A percentile compares a stretch with the other conserved stretches of the same genome.
These are phyloP conservation scores for Pangasius djambal DNA, from an alignment of 2,797 vertebrate species.

Conservation along the genomic window DNA sequence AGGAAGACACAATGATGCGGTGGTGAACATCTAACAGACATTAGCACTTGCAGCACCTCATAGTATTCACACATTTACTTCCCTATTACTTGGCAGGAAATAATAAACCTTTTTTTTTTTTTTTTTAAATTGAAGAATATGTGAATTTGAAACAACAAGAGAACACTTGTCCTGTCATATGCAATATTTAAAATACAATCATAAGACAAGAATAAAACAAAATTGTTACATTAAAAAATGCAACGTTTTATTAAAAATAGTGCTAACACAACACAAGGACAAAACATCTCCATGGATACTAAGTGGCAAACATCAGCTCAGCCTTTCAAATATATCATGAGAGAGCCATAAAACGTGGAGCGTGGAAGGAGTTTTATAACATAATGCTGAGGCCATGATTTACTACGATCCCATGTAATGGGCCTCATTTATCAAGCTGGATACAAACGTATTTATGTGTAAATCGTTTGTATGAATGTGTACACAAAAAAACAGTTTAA, in stretches of 20 bases:
- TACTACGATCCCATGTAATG: not conserved
- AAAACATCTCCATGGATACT: not conserved
- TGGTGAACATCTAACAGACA: not conserved
- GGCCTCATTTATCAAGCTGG: not conserved
- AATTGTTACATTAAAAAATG: not conserved
- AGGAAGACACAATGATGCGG: not conserved
- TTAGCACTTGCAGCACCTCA: not conserved
- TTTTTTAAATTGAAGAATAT: not conserved
- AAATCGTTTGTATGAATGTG: too few relatives aligned
- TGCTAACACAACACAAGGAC: not conserved
- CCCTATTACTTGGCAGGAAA: not conserved
- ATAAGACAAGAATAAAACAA: not conserved
- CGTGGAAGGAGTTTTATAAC: not conserved
- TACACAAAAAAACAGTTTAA: too few relatives aligned
- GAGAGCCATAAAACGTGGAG: not conserved
- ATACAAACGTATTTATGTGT: not conserved
- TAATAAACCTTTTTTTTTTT: not conserved
- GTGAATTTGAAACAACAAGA: not conserved
- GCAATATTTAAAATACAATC: not conserved
- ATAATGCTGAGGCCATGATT: not conserved
- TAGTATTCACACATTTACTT: not conserved
- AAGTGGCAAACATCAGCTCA: not conserved
- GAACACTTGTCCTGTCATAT: not conserved
- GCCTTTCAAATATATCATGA: not conserved
- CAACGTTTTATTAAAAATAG: not conserved